These are phyloP conservation scores for Tachina grossa DNA, from an alignment of 2,888 invertebrate species.

Conservation along the genomic window DNA sequence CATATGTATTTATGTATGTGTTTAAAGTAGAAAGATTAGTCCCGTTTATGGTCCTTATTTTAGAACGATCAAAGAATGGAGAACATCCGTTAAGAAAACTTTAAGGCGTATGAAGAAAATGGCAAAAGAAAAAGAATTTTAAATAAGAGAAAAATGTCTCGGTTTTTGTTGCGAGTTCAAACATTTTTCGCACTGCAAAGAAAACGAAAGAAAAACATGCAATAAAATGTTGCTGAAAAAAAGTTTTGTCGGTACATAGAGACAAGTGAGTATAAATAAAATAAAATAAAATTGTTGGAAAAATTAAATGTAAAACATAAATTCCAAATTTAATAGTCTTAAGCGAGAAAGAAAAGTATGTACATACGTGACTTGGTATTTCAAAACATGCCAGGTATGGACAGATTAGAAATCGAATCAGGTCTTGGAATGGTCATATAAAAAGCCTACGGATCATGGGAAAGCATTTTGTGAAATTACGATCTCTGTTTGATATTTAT, in stretches of 20 bases:
- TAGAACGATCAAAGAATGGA: background rate
- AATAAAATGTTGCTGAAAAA: conserved; percentile 20
- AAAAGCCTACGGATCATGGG: too few relatives aligned
- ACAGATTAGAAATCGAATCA: background rate
- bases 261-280: conserved; percentile 33
- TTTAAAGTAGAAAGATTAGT: background rate
- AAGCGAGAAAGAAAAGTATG: conserved; percentile 21
- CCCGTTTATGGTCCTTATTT: background rate
- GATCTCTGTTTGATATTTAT: too few relatives aligned
- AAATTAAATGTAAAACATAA: conserved; percentile 50
- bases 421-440: background rate
- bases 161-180: background rate
- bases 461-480: background rate
- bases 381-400: conserved; percentile 38
- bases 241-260: background rate
- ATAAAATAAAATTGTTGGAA: conserved; percentile 29
- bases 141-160: conserved; percentile 39
- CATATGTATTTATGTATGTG: too few relatives aligned
- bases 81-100: background rate
- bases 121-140: background rate
- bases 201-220: conserved; percentile 38
- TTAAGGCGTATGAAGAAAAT: background rate
- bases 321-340: conserved; percentile 39
- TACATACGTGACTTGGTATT: conserved; percentile 51
- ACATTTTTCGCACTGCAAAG: conserved; percentile 23